Evolutionary conservation across 2,797 vertebrate species (phyloP).

Genomic region (Morus bassanus): DNA sequence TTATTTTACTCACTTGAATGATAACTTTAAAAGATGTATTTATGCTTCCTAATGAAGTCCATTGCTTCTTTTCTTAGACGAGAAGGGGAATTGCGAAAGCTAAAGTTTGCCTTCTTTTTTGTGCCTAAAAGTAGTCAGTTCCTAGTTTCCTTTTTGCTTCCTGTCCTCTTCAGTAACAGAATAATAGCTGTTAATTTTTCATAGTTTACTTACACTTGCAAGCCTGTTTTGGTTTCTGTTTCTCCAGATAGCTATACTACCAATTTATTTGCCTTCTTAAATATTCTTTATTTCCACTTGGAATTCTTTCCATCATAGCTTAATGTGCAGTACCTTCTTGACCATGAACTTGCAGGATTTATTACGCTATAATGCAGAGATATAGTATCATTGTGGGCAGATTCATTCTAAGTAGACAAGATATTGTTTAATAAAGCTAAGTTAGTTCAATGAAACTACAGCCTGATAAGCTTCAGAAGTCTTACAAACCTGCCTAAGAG

Average conservation of each 20-base stretch:
- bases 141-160: neutral
- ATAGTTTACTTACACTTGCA: neutral
- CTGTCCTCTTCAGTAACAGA: neutral
- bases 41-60: neutral
- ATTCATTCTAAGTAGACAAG: neutral
- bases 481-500: neutral
- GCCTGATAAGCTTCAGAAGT: neutral
- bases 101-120: neutral
- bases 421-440: neutral
- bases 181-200: neutral
- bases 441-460: neutral
- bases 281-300: neutral
- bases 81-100: neutral
- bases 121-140: neutral
- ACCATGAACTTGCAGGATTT: neutral
- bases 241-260: neutral
- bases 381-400: fast-evolving
- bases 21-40: neutral
- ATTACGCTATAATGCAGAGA: neutral
- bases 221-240: neutral
- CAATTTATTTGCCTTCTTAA: neutral
- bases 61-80: neutral
- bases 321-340: neutral
- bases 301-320: neutral
- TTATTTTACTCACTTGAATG: neutral